Percentiles rank a stretch among this genome's conserved stretches.
Evolutionary conservation across 2,888 invertebrate genomes (phyloP).

Genomic region (Drosophila mimica): DNA sequence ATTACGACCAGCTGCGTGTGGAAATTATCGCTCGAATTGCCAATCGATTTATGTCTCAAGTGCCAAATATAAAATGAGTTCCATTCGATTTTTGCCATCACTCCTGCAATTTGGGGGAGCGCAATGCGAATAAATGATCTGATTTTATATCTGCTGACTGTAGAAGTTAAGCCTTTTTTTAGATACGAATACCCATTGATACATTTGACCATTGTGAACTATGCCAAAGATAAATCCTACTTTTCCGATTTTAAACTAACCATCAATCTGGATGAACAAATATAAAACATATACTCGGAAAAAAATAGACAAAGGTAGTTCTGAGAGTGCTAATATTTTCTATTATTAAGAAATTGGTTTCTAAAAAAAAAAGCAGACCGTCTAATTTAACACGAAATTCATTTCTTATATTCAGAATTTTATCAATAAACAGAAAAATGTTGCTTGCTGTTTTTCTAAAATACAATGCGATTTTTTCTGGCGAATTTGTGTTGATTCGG

Average conservation of each 20-base stretch:
- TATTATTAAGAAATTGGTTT: neutral
- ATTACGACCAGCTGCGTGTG: constrained; percentile 65
- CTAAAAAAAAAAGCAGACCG: too few species aligned
- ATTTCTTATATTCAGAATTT: neutral
- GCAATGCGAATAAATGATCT: constrained; percentile 52
- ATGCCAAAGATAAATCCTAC: neutral
- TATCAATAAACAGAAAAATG: neutral
- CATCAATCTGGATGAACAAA: neutral
- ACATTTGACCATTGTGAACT: neutral
- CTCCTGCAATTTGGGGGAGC: constrained; percentile 14
- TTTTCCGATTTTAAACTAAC: neutral
- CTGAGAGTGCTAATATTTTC: neutral
- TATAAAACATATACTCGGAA: neutral
- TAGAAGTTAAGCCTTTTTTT: constrained; percentile 4
- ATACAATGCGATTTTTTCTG: neutral
- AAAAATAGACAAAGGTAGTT: too few species aligned
- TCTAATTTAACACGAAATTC: neutral
- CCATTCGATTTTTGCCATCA: constrained; percentile 17
- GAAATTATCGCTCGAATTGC: constrained; percentile 65
- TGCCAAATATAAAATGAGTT: constrained; percentile 54
- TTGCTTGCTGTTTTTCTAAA: neutral
- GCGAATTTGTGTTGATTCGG: too few species aligned
- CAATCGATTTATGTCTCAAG: constrained; percentile 73
- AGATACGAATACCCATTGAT: neutral
- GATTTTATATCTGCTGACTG: neutral